phyloP scores from a whole-genome alignment of 2,113 vertebrate genomes.

The Lontra canadensis region DNA sequence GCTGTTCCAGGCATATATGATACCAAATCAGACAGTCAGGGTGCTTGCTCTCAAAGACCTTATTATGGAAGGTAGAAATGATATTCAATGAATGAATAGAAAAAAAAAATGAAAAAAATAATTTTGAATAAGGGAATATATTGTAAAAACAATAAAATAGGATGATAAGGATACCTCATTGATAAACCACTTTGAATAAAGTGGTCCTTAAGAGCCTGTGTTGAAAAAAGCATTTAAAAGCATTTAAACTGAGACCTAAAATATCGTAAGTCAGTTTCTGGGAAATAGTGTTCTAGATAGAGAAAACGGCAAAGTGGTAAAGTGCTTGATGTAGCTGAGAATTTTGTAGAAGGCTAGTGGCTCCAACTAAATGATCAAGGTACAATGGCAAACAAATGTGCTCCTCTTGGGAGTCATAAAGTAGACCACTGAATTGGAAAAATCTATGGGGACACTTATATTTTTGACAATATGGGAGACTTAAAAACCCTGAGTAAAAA shows the following conservation, averaged over 20 bases:
- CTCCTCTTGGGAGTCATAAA: not conserved
- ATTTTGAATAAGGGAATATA: not conserved
- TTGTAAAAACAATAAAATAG: not conserved
- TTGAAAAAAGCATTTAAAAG: constrained; percentile 28
- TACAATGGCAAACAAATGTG: not conserved
- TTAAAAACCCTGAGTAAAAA: constrained; percentile 12
- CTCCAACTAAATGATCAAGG: not conserved
- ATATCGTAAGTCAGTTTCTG: not conserved
- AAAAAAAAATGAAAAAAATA: not conserved
- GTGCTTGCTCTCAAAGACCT: not conserved
- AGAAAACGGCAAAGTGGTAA: not conserved
- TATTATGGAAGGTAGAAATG: not conserved
- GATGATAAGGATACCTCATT: not conserved
- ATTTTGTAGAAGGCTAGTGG: not conserved
- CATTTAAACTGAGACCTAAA: not conserved
- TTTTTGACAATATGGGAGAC: not conserved
- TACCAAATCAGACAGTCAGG: not conserved
- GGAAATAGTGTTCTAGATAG: not conserved
- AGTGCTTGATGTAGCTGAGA: not conserved
- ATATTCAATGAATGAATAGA: not conserved
- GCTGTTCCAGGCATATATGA: not conserved
- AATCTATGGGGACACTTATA: not conserved
- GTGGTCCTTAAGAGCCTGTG: not conserved
- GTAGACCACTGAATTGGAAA: not conserved
- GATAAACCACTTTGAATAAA: not conserved